Percentiles rank a stretch among this genome's conserved stretches.
These are phyloP conservation scores for Scortum barcoo DNA, from an alignment of 2,113 vertebrate species.

Conservation along the genomic window DNA sequence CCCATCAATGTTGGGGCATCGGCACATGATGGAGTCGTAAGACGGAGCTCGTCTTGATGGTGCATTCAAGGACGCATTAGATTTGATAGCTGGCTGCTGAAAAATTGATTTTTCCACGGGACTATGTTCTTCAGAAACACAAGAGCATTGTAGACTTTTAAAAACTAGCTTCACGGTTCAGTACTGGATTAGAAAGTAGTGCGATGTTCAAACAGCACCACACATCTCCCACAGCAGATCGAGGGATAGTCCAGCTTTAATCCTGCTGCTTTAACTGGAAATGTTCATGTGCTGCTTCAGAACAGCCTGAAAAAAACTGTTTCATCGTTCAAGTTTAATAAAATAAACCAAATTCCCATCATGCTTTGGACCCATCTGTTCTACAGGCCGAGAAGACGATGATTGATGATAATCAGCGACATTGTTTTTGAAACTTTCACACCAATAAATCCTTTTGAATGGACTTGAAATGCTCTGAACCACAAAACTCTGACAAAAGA, in stretches of 20 bases:
- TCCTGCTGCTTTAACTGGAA: background rate
- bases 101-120: background rate
- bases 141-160: background rate
- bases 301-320: too few relatives aligned
- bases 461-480: background rate
- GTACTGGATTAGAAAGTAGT: background rate
- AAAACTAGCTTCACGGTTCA: background rate
- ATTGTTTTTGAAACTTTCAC: too few relatives aligned
- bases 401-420: too few relatives aligned
- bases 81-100: background rate
- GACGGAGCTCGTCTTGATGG: background rate
- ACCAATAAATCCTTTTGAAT: too few relatives aligned
- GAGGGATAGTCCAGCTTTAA: background rate
- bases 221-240: too few relatives aligned
- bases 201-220: background rate
- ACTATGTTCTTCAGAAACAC: background rate
- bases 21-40: constrained; percentile 14
- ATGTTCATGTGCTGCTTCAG: too few relatives aligned
- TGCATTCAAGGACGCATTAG: constrained; percentile 36
- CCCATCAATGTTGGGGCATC: constrained; percentile 4
- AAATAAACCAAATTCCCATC: too few relatives aligned
- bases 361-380: background rate
- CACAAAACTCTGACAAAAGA: too few relatives aligned
- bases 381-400: background rate
- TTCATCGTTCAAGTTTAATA: too few relatives aligned